Percentiles rank a stretch among this genome's conserved stretches.
Evolutionary conservation across 2,888 invertebrate genomes (phyloP).

Genomic region (Lamellibrachia columna): DNA sequence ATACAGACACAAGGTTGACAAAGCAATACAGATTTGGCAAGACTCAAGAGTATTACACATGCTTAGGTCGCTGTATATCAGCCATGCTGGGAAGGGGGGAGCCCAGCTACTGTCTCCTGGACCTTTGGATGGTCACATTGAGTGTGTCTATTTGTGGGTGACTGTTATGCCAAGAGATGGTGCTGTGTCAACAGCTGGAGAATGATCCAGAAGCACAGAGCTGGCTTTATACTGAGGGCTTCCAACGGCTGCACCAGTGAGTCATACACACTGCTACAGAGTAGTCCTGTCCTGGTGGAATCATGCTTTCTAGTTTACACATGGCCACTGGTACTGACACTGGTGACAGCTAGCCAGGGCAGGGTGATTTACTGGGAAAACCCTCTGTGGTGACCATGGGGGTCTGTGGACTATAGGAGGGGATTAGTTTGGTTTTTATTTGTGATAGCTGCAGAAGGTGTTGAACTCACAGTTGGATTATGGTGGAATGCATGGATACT

Average conservation of each 20-base stretch:
- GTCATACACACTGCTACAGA: not conserved
- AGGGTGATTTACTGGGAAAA: not conserved
- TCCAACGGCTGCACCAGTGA: not conserved
- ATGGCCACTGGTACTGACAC: not conserved
- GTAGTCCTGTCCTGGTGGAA: not conserved
- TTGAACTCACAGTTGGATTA: not conserved
- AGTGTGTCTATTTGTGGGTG: constrained; percentile 12
- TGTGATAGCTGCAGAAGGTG: not conserved
- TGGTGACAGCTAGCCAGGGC: not conserved
- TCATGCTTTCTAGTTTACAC: not conserved
- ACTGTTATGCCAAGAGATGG: not conserved
- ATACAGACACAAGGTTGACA: not conserved
- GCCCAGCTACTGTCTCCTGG: not conserved
- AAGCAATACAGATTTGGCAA: not conserved
- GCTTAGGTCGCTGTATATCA: not conserved
- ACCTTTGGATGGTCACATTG: constrained; percentile 1
- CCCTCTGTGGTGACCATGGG: not conserved
- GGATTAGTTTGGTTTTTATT: not conserved
- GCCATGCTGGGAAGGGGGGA: not conserved
- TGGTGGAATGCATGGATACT: constrained; percentile 2
- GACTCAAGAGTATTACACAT: not conserved
- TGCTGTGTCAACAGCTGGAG: not conserved
- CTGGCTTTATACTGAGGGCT: not conserved
- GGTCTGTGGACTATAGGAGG: not conserved
- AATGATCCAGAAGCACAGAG: not conserved